Evolutionary conservation across 1,140 invertebrate species (phyloP).

Genomic region (Aplysia californica): DNA sequence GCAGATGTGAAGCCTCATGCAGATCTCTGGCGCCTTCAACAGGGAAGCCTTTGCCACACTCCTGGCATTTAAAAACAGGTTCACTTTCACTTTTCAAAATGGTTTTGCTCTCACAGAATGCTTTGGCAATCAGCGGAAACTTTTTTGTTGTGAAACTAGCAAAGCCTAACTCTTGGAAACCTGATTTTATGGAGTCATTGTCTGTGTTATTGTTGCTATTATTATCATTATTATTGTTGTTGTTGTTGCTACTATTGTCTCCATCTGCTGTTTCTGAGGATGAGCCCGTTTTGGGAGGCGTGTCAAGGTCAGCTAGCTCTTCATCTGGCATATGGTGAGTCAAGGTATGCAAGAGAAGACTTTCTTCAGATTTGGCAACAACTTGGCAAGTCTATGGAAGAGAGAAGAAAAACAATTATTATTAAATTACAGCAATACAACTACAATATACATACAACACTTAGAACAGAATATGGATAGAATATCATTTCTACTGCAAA

Average conservation of each 20-base stretch:
- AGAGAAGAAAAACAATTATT: neutral
- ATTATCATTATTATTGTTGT: neutral
- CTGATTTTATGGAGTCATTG: conserved; percentile 42
- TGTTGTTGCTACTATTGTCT: neutral
- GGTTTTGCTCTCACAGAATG: conserved; percentile 78
- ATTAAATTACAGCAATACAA: no score
- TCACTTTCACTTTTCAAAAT: no score
- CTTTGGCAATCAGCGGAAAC: conserved; percentile 80
- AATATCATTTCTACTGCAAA: no score
- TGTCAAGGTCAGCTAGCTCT: neutral
- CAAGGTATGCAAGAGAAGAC: conserved; percentile 7
- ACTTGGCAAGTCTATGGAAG: conserved; percentile 11
- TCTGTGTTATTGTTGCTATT: neutral
- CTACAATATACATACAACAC: no score
- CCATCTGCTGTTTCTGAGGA: neutral
- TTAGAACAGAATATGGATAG: no score
- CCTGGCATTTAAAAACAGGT: conserved; percentile 79
- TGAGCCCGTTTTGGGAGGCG: neutral
- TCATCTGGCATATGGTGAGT: conserved; percentile 4
- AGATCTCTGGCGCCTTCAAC: conserved; percentile 78
- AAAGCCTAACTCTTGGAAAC: conserved; percentile 82
- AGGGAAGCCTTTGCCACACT: conserved; percentile 81
- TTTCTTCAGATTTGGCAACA: conserved; percentile 21
- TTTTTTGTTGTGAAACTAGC: conserved; percentile 83
- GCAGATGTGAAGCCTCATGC: conserved; percentile 53